Conservation (phyloP, 2,113 vertebrate species). For the Forbesichthys papilliferus region DNA sequence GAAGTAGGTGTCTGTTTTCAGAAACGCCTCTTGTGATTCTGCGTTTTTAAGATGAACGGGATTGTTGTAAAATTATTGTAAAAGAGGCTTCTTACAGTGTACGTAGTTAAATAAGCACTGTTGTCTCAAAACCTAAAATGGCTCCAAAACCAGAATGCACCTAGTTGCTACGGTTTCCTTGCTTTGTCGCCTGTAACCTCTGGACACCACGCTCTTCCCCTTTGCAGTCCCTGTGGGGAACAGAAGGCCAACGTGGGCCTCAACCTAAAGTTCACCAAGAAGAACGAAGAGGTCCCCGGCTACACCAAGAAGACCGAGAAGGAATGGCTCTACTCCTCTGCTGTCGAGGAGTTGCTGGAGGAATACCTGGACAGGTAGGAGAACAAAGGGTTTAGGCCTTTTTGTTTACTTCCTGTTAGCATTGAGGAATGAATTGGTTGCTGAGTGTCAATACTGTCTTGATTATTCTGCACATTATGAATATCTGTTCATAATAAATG, state of each 20-base stretch:
- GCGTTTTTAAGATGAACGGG: no score
- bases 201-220: background rate
- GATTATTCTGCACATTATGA: background rate
- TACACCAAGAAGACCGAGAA: constrained; percentile 95
- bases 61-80: no score
- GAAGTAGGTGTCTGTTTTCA: constrained; percentile 80
- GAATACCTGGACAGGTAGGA: constrained; percentile 92
- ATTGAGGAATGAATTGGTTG: no score
- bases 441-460: background rate
- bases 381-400: no score
- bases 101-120: background rate
- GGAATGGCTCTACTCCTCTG: constrained; percentile 96
- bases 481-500: background rate
- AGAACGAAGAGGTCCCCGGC: constrained; percentile 97
- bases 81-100: no score
- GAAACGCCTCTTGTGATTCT: no score
- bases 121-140: background rate
- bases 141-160: background rate
- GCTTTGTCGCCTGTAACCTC: background rate
- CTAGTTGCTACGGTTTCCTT: background rate
- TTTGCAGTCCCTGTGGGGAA: constrained; percentile 89
- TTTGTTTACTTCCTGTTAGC: no score
- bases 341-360: constrained; percentile 89
- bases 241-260: constrained; percentile 93
- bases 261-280: constrained; percentile 98